Conservation (phyloP, 2,797 vertebrate species). For the Erpetoichthys calabaricus region DNA sequence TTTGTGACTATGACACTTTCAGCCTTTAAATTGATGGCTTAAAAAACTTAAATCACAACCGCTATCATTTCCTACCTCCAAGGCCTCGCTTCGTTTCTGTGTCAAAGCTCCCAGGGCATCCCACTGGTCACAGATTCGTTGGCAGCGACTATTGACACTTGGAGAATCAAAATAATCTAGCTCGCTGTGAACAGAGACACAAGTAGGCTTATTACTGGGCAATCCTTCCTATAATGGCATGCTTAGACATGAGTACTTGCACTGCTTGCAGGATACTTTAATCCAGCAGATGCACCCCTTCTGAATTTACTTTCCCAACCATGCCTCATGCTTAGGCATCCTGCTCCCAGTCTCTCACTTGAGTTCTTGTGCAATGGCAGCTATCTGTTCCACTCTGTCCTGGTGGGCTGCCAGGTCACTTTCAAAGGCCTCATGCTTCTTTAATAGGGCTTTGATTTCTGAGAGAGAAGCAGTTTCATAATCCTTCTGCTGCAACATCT, state of each 20-base stretch:
- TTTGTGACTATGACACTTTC: no score
- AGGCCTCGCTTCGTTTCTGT: slow-evolving; percentile 84
- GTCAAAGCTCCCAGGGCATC: slow-evolving; percentile 78
- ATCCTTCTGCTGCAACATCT: slow-evolving; percentile 79
- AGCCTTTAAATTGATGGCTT: no score
- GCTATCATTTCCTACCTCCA: slow-evolving; percentile 61
- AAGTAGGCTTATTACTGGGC: not conserved
- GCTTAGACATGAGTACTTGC: not conserved
- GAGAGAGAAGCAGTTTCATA: slow-evolving; percentile 86
- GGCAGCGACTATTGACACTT: slow-evolving; percentile 88
- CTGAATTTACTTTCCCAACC: not conserved
- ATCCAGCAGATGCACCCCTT: not conserved
- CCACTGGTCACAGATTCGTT: slow-evolving; percentile 96
- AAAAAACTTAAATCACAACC: no score
- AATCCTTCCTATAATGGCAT: not conserved
- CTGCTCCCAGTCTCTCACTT: slow-evolving; percentile 53
- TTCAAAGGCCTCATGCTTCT: slow-evolving; percentile 96
- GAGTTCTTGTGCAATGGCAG: slow-evolving; percentile 91
- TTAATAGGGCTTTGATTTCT: slow-evolving; percentile 89
- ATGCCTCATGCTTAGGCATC: not conserved
- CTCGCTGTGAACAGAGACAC: slow-evolving; percentile 52
- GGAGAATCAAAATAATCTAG: slow-evolving; percentile 96
- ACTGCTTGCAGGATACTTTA: not conserved
- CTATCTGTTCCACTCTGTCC: slow-evolving; percentile 95
- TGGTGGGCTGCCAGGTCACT: slow-evolving; percentile 94